Conservation (phyloP, 2,113 vertebrate species). For the Danionella cerebrum region DNA sequence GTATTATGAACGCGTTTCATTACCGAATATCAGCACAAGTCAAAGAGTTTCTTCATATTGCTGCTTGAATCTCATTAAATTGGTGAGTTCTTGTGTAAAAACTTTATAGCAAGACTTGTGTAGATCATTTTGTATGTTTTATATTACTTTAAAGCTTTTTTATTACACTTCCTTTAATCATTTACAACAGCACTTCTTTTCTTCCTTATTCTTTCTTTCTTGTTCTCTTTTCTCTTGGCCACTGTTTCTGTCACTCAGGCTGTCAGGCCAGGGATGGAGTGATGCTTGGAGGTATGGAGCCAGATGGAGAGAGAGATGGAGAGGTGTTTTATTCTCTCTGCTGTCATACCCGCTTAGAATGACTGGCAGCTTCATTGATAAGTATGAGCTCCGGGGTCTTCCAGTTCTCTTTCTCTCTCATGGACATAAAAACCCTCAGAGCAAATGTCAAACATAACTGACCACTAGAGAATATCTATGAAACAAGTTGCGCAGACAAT, state of each 20-base stretch:
- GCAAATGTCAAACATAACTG: conserved; percentile 15
- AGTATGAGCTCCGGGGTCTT: conserved; percentile 35
- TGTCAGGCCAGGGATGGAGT: conserved; percentile 10
- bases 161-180: conserved; percentile 5
- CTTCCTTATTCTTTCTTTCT: conserved; percentile 18
- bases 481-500: background rate
- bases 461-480: background rate
- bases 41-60: too few relatives aligned
- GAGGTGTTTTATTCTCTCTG: conserved; percentile 32
- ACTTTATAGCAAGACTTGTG: too few relatives aligned
- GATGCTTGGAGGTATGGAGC: conserved; percentile 23
- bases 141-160: background rate
- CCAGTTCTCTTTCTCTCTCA: background rate
- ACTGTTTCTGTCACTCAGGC: conserved; percentile 21
- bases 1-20: too few relatives aligned
- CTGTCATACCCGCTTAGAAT: conserved; percentile 52
- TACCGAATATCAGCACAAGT: too few relatives aligned
- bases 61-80: too few relatives aligned
- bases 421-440: background rate
- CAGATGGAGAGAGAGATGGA: conserved; percentile 29
- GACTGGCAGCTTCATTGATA: conserved; percentile 56
- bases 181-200: background rate
- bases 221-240: conserved; percentile 25
- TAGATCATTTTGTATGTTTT: too few relatives aligned
- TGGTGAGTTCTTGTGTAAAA: too few relatives aligned